A percentile compares a stretch with the other conserved stretches of the same genome.
phyloP scores from a whole-genome alignment of 2,888 invertebrate genomes.

The Clanis bilineata region DNA sequence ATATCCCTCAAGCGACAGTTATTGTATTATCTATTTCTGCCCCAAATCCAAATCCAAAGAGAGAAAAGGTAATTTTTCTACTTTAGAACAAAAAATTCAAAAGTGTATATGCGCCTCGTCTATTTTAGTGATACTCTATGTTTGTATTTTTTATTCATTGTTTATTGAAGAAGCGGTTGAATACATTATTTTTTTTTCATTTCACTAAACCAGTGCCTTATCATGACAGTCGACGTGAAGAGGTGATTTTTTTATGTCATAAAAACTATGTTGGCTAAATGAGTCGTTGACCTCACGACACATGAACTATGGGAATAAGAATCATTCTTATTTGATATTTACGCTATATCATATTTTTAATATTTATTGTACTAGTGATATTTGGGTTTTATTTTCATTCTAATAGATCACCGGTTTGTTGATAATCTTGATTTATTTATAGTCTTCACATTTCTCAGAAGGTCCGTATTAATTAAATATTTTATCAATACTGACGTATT shows the following conservation, averaged over 20 bases:
- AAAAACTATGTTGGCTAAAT: neutral
- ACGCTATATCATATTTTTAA: neutral
- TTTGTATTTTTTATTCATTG: neutral
- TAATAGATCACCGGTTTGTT: neutral
- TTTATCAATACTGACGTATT: too few species aligned
- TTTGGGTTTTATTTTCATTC: neutral
- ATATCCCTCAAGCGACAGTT: too few species aligned
- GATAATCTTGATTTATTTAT: neutral
- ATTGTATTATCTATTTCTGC: too few species aligned
- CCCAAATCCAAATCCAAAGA: too few species aligned
- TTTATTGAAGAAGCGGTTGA: neutral
- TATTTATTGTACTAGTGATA: neutral
- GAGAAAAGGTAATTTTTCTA: too few species aligned
- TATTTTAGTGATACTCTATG: neutral
- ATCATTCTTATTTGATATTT: neutral
- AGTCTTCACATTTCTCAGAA: too few species aligned
- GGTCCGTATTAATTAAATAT: too few species aligned
- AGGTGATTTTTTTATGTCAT: neutral
- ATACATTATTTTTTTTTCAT: neutral
- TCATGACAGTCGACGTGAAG: neutral
- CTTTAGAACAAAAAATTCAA: too few species aligned
- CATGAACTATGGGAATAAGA: neutral
- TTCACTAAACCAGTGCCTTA: neutral
- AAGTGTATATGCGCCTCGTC: too few species aligned
- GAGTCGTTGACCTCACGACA: slow-evolving; percentile 1